Base-by-base conservation (phyloP, 2,888 invertebrate species). In the Philaethria dido region DNA sequence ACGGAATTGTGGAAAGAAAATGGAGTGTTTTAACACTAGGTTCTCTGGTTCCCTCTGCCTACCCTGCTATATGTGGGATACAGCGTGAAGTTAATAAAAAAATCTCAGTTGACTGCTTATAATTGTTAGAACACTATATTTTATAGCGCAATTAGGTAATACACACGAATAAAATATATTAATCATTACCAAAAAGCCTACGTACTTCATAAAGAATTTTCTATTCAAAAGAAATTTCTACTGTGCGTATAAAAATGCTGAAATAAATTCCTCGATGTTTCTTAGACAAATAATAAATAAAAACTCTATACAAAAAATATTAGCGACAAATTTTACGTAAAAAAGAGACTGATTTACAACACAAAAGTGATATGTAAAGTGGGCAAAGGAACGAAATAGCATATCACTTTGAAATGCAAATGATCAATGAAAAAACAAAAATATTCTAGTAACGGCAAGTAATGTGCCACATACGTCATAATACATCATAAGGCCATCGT, bases 401-500 rank as follows among this genome's bases (percentile, higher is more conserved):
- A 77, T 76, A 80, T 77, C 78, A 78, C 77, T 74, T 72, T 68
- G 79, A 80, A 77, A 77, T 75, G 75, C 74, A 74, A 77, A 75
- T 75, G 76, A 80, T 79, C 79, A 78, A 78, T 80, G 78, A 77
- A 81, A 85, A 83, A 83, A 81, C 81, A 79, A 83, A 84, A 84
- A 78, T 79, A 78, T 77, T 73, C 48, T 14, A 64, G 57, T 48
- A 18, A 45, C 45, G 14, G 14, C 18, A 29, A 29, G 1, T 29
- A 16, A 25, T 44, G 18, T 45, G 29, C 13, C 11, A 45, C 18
- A 45, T 59, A 6, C 11, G 44, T 42, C 64, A 62, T 69, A n/a
- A n/a, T n/a, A n/a, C n/a, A n/a, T n/a, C n/a, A 29, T 36, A 9
- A 4, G 9, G 39, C 11, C 13, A 39, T 13, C 39, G 39, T 39